These are phyloP conservation scores for Marcusenius ussheri DNA, from an alignment of 2,113 vertebrate genomes.

Conservation along the genomic window DNA sequence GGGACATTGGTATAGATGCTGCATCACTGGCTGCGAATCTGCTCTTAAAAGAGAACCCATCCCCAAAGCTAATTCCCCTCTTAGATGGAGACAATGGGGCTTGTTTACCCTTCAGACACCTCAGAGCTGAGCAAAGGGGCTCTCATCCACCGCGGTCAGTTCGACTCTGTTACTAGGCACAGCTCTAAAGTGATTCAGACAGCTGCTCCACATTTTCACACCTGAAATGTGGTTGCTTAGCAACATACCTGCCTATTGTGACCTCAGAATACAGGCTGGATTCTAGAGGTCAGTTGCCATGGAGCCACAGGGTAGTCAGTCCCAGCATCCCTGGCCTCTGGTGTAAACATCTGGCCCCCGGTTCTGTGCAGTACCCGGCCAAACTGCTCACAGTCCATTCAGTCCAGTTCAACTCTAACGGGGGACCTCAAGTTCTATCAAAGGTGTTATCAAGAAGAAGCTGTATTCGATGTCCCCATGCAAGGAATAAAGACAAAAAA, in stretches of 20 bases:
- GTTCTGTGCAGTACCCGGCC: neutral
- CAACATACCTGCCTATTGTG: neutral
- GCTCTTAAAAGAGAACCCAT: neutral
- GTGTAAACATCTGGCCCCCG: neutral
- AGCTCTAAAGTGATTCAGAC: neutral
- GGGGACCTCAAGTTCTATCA: neutral
- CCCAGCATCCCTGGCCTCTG: neutral
- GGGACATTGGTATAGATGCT: neutral
- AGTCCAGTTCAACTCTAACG: neutral
- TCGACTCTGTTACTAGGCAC: neutral
- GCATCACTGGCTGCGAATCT: neutral
- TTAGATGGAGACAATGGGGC: neutral
- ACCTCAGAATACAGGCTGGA: neutral
- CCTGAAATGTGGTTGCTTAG: conserved; percentile 3
- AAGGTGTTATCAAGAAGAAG: neutral
- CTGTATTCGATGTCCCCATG: neutral
- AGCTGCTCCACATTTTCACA: neutral
- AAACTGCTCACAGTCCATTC: neutral
- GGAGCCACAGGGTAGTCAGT: neutral
- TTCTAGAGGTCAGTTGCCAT: conserved; percentile 6
- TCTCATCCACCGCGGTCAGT: neutral
- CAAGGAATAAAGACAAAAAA: neutral
- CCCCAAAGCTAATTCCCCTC: neutral
- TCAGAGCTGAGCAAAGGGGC: neutral
- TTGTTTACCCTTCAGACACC: neutral